phyloP scores from a whole-genome alignment of 2,888 invertebrate genomes.

The Phortica okadai region DNA sequence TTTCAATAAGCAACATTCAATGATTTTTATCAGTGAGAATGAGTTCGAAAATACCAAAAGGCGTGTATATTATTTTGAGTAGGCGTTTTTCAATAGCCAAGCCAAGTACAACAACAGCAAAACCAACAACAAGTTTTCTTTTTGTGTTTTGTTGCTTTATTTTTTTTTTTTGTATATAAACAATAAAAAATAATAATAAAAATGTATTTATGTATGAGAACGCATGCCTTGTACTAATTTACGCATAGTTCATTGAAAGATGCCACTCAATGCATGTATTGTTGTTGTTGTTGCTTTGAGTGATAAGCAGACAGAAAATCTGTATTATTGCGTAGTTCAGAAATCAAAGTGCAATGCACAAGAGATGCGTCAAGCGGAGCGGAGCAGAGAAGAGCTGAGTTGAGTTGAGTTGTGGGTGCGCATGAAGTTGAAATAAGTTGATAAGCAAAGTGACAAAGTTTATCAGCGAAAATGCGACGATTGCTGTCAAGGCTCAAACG shows the following conservation, averaged over 20 bases:
- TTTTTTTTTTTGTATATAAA: constrained; percentile 9
- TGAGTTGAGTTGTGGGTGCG: constrained; percentile 29
- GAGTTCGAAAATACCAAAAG: constrained; percentile 28
- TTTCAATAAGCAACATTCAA: constrained; percentile 61
- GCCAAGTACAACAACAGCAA: constrained; percentile 48
- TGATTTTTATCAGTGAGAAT: constrained; percentile 60
- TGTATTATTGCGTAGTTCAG: constrained; percentile 22
- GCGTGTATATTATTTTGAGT: constrained; percentile 51
- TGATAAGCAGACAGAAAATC: constrained; percentile 13
- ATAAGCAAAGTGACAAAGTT: constrained; percentile 49
- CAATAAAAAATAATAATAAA: neutral
- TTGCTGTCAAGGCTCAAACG: constrained; percentile 33
- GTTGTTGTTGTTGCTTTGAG: constrained; percentile 10
- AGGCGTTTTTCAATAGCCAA: constrained; percentile 57
- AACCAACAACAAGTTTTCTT: neutral
- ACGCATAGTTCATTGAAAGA: constrained; percentile 65
- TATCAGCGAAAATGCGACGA: constrained; percentile 56
- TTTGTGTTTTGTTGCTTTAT: neutral
- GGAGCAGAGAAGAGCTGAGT: neutral
- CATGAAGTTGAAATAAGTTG: neutral
- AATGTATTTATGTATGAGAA: constrained; percentile 6
- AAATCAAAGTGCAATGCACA: neutral
- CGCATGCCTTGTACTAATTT: constrained; percentile 68
- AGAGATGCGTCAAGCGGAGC: neutral
- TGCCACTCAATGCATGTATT: constrained; percentile 36